A percentile compares a stretch with the other conserved stretches of the same genome.
Evolutionary conservation across 2,888 invertebrate genomes (phyloP).

Genomic region (Caenorhabditis wallacei): DNA sequence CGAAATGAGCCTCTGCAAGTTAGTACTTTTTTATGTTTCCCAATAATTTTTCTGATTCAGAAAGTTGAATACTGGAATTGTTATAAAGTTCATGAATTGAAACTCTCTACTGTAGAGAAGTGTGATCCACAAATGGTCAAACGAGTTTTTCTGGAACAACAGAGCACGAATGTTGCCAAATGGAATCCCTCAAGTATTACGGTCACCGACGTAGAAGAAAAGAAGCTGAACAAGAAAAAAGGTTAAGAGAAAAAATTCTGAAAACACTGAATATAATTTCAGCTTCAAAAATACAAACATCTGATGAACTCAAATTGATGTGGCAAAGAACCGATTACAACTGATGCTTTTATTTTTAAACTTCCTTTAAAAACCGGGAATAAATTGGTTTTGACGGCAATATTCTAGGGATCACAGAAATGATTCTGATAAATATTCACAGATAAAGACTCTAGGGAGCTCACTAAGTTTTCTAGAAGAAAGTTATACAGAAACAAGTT

Average conservation of each 20-base stretch:
- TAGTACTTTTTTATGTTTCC: neutral
- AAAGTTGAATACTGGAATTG: constrained; percentile 36
- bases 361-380: neutral
- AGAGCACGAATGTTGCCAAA: neutral
- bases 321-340: constrained; percentile 37
- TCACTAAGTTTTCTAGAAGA: too few relatives aligned
- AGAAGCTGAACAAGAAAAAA: neutral
- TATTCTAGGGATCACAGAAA: neutral
- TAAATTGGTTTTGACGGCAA: constrained; percentile 13
- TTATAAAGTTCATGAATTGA: constrained; percentile 27
- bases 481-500: too few relatives aligned
- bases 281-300: neutral
- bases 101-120: constrained; percentile 59
- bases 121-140: constrained; percentile 64
- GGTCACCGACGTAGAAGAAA: neutral
- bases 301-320: constrained; percentile 34
- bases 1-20: constrained; percentile 47
- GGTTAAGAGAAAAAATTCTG: neutral
- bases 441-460: too few relatives aligned
- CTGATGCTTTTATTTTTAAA: constrained; percentile 1
- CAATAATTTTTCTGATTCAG: constrained; percentile 13
- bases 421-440: too few relatives aligned
- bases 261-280: neutral
- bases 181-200: neutral
- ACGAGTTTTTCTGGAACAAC: constrained; percentile 48